Evolutionary conservation across 2,888 invertebrate genomes (phyloP).

Genomic region (Busseola fusca): DNA sequence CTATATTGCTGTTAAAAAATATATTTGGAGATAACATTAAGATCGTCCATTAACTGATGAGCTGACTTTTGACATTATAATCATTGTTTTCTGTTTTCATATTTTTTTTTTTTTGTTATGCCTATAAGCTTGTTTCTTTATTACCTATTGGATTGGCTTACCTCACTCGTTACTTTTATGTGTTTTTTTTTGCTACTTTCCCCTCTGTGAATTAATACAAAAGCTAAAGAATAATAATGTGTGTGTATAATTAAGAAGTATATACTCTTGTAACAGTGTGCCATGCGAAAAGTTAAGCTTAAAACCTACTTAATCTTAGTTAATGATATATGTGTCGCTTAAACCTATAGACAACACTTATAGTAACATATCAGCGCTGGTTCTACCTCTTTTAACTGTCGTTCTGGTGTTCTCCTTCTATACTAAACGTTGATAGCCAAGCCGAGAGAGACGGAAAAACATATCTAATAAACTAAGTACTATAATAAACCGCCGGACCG

Average conservation of each 20-base stretch:
- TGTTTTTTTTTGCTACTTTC: not conserved
- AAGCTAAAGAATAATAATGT: not conserved
- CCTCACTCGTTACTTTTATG: too few relatives aligned
- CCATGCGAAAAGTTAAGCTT: slow-evolving; percentile 19
- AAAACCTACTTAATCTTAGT: too few relatives aligned
- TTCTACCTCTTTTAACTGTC: too few relatives aligned
- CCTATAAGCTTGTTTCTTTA: too few relatives aligned
- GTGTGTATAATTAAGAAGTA: slow-evolving; percentile 7
- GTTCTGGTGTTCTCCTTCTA: not conserved
- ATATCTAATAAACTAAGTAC: not conserved
- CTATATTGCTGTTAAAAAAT: not conserved
- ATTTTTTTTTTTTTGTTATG: too few relatives aligned
- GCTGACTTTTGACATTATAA: too few relatives aligned
- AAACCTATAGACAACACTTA: not conserved
- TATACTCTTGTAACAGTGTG: slow-evolving; percentile 28
- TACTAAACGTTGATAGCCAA: not conserved
- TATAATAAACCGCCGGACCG: not conserved
- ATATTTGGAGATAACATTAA: not conserved
- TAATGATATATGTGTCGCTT: slow-evolving; percentile 15
- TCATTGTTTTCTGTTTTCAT: too few relatives aligned
- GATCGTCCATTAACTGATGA: not conserved
- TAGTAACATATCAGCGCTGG: too few relatives aligned
- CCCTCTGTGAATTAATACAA: not conserved
- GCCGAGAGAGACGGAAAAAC: not conserved
- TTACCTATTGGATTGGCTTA: too few relatives aligned